Evolutionary conservation across 2,888 invertebrate species (phyloP).

Genomic region (Byasa hedistus): DNA sequence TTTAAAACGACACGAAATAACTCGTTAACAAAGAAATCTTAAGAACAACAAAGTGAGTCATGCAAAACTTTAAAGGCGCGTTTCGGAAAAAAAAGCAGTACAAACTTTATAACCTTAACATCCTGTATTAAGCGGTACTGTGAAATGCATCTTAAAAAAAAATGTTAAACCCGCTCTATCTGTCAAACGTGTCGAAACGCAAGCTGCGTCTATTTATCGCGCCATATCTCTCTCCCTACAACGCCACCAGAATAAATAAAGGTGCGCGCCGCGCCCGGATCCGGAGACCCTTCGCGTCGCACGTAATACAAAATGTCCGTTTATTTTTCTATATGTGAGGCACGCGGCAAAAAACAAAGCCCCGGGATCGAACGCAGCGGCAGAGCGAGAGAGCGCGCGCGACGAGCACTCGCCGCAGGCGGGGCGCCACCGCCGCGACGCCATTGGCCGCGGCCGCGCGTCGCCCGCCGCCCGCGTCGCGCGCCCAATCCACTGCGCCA

Average conservation of each 20-base stretch:
- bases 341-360: slow-evolving; percentile 66
- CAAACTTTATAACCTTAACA: neutral
- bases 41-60: no score
- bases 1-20: no score
- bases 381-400: slow-evolving; percentile 52
- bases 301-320: slow-evolving; percentile 78
- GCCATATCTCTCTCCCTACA: slow-evolving; percentile 69
- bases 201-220: slow-evolving; percentile 73
- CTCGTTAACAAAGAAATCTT: no score
- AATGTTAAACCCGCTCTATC: slow-evolving; percentile 37
- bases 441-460: slow-evolving; percentile 58
- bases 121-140: neutral
- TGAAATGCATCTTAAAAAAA: slow-evolving; percentile 19
- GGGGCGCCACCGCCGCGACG: slow-evolving; percentile 57
- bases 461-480: slow-evolving; percentile 63
- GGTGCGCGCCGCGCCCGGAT: slow-evolving; percentile 62
- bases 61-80: neutral
- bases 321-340: slow-evolving; percentile 74
- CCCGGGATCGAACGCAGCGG: slow-evolving; percentile 59
- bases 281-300: slow-evolving; percentile 67
- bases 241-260: slow-evolving; percentile 73
- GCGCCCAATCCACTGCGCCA: slow-evolving; percentile 54
- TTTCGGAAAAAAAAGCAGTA: neutral
- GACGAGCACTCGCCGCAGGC: slow-evolving; percentile 50
- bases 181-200: slow-evolving; percentile 38